Evolutionary conservation across 2,113 vertebrate genomes (phyloP).

Genomic region (Gallinago jamesoni): DNA sequence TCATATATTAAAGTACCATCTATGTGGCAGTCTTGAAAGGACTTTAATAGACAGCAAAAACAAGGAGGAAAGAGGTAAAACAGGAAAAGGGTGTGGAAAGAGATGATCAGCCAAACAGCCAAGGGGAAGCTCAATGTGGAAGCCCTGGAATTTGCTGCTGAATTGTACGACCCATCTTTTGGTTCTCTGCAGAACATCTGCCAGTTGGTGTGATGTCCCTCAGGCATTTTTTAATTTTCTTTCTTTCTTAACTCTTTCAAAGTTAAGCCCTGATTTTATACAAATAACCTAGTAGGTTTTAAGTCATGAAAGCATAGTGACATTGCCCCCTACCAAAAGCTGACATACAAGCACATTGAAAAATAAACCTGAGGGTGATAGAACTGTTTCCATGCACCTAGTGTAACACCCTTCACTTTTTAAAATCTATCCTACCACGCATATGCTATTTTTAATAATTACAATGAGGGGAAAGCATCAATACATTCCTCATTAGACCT

Average conservation of each 20-base stretch:
- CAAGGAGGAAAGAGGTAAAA: background rate
- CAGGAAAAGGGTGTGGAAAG: background rate
- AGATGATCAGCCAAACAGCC: background rate
- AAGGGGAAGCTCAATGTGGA: background rate
- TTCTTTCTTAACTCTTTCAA: background rate
- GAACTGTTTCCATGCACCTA: background rate
- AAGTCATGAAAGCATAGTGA: background rate
- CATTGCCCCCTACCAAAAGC: background rate
- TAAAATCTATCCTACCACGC: background rate
- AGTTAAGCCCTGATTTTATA: background rate
- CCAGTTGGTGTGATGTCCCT: background rate
- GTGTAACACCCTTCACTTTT: background rate
- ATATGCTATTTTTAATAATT: background rate
- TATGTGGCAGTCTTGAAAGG: background rate
- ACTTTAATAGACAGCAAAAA: background rate
- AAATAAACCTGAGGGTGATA: background rate
- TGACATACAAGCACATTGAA: background rate
- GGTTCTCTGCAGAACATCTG: background rate
- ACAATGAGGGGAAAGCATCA: background rate
- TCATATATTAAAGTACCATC: background rate
- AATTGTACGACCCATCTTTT: background rate
- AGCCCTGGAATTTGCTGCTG: background rate
- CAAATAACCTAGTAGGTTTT: background rate
- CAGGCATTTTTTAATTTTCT: background rate
- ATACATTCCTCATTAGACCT: background rate